Conservation (phyloP, 2,113 vertebrate genomes). For the Corvus hawaiiensis region DNA sequence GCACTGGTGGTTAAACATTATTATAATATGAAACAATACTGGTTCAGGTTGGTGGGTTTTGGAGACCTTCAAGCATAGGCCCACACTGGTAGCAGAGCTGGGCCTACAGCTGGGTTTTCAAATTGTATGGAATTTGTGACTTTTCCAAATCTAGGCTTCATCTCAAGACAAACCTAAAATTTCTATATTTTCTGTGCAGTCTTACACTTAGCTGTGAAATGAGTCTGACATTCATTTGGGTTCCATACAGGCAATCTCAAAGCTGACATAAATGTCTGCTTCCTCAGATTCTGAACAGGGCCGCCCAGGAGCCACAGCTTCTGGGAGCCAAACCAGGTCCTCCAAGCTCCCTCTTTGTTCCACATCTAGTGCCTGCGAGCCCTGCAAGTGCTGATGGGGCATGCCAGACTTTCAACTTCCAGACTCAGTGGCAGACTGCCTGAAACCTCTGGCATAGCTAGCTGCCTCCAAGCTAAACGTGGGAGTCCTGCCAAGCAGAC, state of each 20-base stretch:
- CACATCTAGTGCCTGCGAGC: not conserved
- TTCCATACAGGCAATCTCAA: not conserved
- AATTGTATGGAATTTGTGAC: not conserved
- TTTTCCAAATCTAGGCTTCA: not conserved
- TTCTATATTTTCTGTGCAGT: not conserved
- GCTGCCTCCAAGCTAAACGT: not conserved
- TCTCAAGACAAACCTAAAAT: not conserved
- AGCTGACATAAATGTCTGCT: not conserved
- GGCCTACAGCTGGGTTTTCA: not conserved
- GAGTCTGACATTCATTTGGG: not conserved
- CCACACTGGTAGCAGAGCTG: not conserved
- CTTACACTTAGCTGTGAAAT: not conserved
- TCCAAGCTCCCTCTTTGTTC: constrained; percentile 9
- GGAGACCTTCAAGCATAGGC: not conserved
- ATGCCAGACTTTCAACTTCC: not conserved
- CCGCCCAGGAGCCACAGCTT: not conserved
- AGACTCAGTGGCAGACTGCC: constrained; percentile 50
- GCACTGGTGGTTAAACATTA: not conserved
- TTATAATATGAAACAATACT: not conserved
- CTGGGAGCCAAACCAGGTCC: constrained; percentile 16
- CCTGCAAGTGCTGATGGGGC: not conserved
- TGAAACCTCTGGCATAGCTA: constrained; percentile 62
- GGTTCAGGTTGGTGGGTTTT: not conserved
- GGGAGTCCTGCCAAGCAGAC: constrained; percentile 36
- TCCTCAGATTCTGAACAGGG: fast-evolving